Base-by-base conservation (phyloP, 1,140 invertebrate genomes). In the Drosophila serrata region DNA sequence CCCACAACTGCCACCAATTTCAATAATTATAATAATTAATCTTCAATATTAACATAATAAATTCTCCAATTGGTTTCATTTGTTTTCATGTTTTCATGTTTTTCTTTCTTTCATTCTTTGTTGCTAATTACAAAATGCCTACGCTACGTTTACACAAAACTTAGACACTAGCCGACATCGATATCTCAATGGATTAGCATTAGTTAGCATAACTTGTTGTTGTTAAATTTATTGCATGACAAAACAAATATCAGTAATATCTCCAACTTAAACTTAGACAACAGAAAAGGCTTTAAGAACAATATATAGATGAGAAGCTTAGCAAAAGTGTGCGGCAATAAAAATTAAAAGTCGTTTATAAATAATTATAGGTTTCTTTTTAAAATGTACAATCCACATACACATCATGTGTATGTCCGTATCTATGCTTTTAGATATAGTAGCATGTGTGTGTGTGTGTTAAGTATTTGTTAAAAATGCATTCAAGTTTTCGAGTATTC, bases 41-140 rank as follows among this genome's bases (percentile, higher is more conserved):
- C 69, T 62, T 75, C 35, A 53, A 63, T 75, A 68, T 70, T 84
- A 78, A 85, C 62, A 62, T 90, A 87, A 90, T 88, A 85, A 90
- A 90, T 88, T 88, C 86, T 81, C 73, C 61, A 88, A 87, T 79
- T 85, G 56, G 61, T 85, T 84, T 53, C 56, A 27, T 62, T 51
- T 40, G 53, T 33, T 68, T 74, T 60, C 19, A 51, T 39, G 67
- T 63, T 53, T 35, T n/a, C n/a, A n/a, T n/a, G n/a, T n/a, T n/a
- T n/a, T n/a, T n/a, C n/a, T n/a, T 24, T 24, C 24, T 24, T 15
- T 35, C 17, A 22, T 53, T 76, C 39, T 56, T 79, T 70, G 46
- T 69, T 80, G 68, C 80, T 90, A 90, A 85, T 90, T 90, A 90
- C 81, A 90, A 90, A 87, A 90, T 85, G 81, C 85, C 85, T 90